These are phyloP conservation scores for Panthera tigris DNA, from an alignment of 2,113 vertebrate species.

Conservation along the genomic window DNA sequence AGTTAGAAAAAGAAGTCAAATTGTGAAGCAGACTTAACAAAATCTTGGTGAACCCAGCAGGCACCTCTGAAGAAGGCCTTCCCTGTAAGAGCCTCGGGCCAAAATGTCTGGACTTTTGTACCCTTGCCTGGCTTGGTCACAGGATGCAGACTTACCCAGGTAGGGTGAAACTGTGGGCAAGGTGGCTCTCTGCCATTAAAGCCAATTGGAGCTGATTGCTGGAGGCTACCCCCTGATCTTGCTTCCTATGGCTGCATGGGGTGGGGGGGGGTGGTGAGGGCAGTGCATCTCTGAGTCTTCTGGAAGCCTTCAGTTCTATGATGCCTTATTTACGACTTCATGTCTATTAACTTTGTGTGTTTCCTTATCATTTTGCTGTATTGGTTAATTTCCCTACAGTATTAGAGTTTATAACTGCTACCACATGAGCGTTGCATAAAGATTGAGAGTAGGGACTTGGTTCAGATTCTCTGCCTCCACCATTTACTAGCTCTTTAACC, in stretches of 20 bases:
- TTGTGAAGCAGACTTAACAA: neutral
- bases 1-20: neutral
- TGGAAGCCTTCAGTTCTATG: neutral
- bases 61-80: neutral
- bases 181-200: neutral
- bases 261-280: rapidly evolving
- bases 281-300: rapidly evolving
- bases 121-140: neutral
- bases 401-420: neutral
- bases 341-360: neutral
- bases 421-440: neutral
- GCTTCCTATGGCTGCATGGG: no score
- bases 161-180: neutral
- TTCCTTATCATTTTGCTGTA: neutral
- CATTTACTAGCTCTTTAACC: neutral
- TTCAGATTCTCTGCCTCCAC: neutral
- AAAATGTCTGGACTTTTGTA: neutral
- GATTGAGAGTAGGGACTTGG: neutral
- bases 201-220: no score
- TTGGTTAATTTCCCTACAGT: neutral
- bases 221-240: neutral
- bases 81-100: no score
- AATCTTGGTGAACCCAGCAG: neutral
- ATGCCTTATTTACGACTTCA: neutral
- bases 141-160: neutral